Evolutionary conservation across 2,113 vertebrate species (phyloP).

Genomic region (Forbesichthys agassizii): DNA sequence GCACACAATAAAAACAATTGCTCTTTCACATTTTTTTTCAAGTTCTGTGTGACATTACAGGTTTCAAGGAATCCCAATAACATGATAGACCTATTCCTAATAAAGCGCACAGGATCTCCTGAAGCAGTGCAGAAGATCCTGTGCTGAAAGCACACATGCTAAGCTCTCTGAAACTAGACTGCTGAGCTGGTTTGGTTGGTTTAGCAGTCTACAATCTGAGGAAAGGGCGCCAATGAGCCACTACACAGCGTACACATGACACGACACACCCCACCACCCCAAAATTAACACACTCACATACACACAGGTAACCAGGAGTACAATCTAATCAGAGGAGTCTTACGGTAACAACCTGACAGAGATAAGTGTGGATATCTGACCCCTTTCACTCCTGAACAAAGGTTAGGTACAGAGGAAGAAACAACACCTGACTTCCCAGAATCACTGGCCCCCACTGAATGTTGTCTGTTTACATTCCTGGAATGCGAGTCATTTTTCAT

Average conservation of each 20-base stretch:
- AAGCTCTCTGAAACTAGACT: background rate
- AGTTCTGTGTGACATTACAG: background rate
- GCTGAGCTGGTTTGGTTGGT: background rate
- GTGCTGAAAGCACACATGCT: background rate
- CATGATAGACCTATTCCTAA: background rate
- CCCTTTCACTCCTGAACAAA: conserved; percentile 30
- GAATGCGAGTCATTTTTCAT: too few species aligned
- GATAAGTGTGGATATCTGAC: conserved; percentile 30
- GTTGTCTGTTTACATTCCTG: too few species aligned
- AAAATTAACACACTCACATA: conserved; percentile 13
- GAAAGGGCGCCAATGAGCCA: background rate
- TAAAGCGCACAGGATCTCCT: background rate
- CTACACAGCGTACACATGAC: conserved; percentile 4
- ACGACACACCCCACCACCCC: background rate
- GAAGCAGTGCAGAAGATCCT: background rate
- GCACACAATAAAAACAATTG: too few species aligned
- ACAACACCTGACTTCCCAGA: background rate
- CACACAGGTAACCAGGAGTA: background rate
- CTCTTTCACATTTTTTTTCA: too few species aligned
- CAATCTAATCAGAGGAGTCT: conserved; percentile 42
- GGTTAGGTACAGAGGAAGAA: conserved; percentile 25
- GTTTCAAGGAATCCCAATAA: background rate
- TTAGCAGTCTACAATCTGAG: background rate
- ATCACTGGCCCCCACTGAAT: too few species aligned
- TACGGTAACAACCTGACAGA: conserved; percentile 10